phyloP scores from a whole-genome alignment of 2,113 vertebrate genomes.

The Sapajus apella region DNA sequence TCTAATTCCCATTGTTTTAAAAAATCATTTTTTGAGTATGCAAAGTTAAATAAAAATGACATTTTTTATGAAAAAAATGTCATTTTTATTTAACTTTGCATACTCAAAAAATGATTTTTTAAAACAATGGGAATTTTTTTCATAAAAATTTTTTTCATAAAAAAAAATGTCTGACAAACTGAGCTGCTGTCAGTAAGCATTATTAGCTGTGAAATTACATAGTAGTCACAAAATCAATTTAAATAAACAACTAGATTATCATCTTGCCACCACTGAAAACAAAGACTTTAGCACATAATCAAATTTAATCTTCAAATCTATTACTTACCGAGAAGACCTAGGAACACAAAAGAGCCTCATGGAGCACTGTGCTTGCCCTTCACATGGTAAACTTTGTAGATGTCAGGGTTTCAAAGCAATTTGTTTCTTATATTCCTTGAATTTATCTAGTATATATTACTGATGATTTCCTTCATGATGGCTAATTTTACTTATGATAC shows the following conservation, averaged over 20 bases:
- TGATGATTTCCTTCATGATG: neutral
- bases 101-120: too few relatives aligned
- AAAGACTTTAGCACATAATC: neutral
- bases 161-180: neutral
- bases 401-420: neutral
- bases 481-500: neutral
- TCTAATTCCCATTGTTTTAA: neutral
- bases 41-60: neutral
- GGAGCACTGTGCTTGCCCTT: conserved; percentile 33
- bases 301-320: conserved; percentile 29
- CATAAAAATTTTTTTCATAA: neutral
- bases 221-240: neutral
- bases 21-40: neutral
- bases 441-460: neutral
- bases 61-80: too few relatives aligned
- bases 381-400: neutral
- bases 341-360: neutral
- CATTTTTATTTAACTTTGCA: too few relatives aligned
- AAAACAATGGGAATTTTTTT: too few relatives aligned
- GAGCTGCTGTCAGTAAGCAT: neutral
- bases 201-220: neutral
- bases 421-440: neutral
- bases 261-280: neutral
- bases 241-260: neutral
- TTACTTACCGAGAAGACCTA: neutral